Evolutionary conservation across 2,113 vertebrate species (phyloP), one percentile per base, ranked within the genome.

Genomic region (Labeo rohita): DNA sequence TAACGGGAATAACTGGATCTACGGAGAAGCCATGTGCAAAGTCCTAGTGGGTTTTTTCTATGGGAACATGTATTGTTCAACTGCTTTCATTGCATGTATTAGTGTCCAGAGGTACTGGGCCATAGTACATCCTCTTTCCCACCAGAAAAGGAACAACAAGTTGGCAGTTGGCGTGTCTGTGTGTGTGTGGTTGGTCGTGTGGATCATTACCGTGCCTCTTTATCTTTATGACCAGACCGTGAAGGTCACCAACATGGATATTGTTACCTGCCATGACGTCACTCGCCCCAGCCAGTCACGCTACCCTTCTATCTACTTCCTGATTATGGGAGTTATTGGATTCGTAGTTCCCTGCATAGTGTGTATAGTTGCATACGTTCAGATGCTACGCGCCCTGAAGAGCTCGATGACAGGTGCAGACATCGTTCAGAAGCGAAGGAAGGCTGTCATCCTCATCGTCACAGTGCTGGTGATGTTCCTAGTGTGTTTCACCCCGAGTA

Each of bases 21-120:
- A 95, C 0, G 97, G 98, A 0, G 95, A 97, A 74, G 89, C 83
- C 0, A 84, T 99, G 28, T 99, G 98, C 92, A 96, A 97, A 90
- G 95, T 98, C 0, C 87, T 98, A 45, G 93, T 98, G 86, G 95
- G 88, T 1, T 98, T 98, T 86, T 99, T 98, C 93, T 99, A 98
- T 0, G 96, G 95, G 49, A 99, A 99, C 93, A 99, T 99, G 98
- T 99, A 99, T 90, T 98, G 97, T 88, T 99, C 98, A 68, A 95
- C 97, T 76, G 90, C 95, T 34, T 98, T 99, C 87, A 98, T 98
- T 86, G 93, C 97, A 3, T 99, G 97, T 84, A 96, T 99, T 54
- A 98, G 98, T 2, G 95, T 98, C 2, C 98, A 99, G 90, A 94
- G 98, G 1, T 99, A 97, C 77, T 96, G 96, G 95, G 97, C 95